Conservation (phyloP, 2,888 invertebrate genomes). For the Nipponacmea schrenckii region DNA sequence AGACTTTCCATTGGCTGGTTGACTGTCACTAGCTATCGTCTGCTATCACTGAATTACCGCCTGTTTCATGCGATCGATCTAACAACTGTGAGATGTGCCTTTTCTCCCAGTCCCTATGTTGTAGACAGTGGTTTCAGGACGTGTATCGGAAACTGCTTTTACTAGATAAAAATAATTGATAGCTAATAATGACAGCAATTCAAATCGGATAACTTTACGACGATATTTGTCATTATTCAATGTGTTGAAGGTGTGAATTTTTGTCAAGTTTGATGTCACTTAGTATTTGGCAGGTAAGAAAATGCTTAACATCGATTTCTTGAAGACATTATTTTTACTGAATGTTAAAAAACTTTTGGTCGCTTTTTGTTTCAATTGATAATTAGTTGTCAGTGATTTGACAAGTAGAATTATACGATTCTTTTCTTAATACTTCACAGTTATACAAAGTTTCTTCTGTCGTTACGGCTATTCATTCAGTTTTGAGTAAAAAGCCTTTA, state of each 20-base stretch:
- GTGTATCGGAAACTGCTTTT: conserved; percentile 4
- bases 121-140: not conserved
- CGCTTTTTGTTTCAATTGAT: too few species aligned
- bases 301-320: not conserved
- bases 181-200: not conserved
- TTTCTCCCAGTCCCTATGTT: not conserved
- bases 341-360: not conserved
- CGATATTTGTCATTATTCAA: not conserved
- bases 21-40: not conserved
- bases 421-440: too few species aligned
- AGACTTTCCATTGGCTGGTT: not conserved
- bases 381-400: too few species aligned
- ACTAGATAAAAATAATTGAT: conserved; percentile 6
- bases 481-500: too few species aligned
- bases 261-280: too few species aligned
- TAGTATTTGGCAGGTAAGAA: not conserved
- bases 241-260: not conserved
- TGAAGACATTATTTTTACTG: not conserved
- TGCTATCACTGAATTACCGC: not conserved
- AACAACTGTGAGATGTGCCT: not conserved
- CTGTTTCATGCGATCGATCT: not conserved
- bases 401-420: too few species aligned
- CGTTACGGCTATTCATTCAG: too few species aligned
- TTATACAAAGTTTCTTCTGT: too few species aligned
- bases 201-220: not conserved